Percentiles rank a stretch among this genome's conserved stretches.
Evolutionary conservation across 2,797 vertebrate species (phyloP).

Genomic region (Spinibarbus caldwelli): DNA sequence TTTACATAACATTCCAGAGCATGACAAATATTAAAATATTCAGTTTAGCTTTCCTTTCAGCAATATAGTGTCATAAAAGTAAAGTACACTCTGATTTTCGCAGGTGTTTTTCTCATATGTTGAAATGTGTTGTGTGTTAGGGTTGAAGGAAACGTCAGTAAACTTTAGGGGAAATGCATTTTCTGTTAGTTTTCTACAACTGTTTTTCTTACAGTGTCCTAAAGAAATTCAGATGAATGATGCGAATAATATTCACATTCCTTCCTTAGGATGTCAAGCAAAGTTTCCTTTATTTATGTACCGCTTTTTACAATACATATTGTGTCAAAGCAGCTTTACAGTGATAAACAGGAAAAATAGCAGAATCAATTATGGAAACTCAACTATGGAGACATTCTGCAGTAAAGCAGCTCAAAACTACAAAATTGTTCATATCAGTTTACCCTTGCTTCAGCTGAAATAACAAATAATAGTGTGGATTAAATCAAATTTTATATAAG

Average conservation of each 20-base stretch:
- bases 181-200: too few species aligned
- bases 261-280: neutral
- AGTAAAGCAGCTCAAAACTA: neutral
- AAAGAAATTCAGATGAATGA: neutral
- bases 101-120: neutral
- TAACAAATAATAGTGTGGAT: neutral
- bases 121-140: neutral
- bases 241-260: neutral
- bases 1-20: conserved; percentile 17
- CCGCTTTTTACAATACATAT: neutral
- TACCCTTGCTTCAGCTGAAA: neutral
- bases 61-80: neutral
- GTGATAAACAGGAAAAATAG: neutral
- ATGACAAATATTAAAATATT: neutral
- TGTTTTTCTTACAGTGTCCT: neutral
- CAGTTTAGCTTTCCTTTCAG: neutral
- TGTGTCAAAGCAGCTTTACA: neutral
- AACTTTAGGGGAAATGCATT: neutral
- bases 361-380: neutral
- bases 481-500: neutral
- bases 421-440: neutral
- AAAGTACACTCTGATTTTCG: neutral
- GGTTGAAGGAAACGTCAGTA: neutral
- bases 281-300: neutral
- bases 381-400: neutral